Evolutionary conservation across 2,797 vertebrate species (phyloP).

Genomic region (Sebastes hubbsi): DNA sequence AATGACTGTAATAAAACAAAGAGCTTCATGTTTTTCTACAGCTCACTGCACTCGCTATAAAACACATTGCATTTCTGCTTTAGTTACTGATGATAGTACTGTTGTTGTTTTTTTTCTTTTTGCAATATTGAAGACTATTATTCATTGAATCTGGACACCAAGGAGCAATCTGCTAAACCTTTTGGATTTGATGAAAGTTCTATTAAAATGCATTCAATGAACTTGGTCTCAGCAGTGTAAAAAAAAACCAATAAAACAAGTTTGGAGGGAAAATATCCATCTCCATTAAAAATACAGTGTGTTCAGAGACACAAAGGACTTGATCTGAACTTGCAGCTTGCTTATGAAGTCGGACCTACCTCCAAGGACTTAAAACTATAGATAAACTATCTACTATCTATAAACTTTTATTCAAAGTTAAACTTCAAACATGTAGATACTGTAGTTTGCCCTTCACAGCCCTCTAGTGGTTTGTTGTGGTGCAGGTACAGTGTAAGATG

Average conservation of each 20-base stretch:
- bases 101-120: neutral
- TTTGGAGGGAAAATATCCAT: neutral
- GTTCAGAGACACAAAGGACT: neutral
- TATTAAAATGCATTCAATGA: neutral
- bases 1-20: neutral
- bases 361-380: neutral
- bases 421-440: neutral
- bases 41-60: neutral
- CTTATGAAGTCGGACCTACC: neutral
- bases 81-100: neutral
- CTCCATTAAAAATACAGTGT: neutral
- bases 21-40: neutral
- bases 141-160: neutral
- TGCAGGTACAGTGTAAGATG: neutral
- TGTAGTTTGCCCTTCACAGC: neutral
- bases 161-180: neutral
- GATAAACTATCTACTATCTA: neutral
- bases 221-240: neutral
- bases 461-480: slow-evolving; percentile 9
- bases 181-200: neutral
- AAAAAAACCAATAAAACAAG: neutral
- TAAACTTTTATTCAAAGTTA: too few species aligned
- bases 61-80: neutral
- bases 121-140: neutral
- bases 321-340: neutral